phyloP scores from a whole-genome alignment of 2,113 vertebrate genomes.

The Ochotona curzoniae region DNA sequence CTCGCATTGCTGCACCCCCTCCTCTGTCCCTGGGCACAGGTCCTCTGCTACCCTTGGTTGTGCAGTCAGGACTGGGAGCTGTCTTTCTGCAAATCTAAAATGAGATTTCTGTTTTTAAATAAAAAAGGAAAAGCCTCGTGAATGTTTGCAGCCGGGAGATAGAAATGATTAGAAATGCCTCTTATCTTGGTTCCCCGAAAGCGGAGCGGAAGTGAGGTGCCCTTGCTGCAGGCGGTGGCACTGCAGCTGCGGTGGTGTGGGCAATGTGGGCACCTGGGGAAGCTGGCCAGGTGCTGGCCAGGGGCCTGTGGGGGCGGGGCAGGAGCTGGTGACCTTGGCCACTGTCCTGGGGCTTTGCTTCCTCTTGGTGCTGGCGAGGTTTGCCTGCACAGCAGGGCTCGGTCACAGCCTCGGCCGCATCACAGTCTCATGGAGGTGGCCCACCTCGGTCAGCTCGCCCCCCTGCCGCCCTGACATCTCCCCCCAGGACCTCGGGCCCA shows the following conservation, averaged over 20 bases:
- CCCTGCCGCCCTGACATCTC: too few relatives aligned
- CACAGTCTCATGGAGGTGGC: too few relatives aligned
- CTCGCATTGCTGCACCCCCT: not conserved
- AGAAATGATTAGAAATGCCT: slow-evolving; percentile 60
- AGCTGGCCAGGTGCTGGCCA: not conserved
- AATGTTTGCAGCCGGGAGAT: slow-evolving; percentile 70
- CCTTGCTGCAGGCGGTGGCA: not conserved
- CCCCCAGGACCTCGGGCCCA: too few relatives aligned
- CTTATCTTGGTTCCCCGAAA: slow-evolving; percentile 62
- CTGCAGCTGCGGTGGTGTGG: not conserved
- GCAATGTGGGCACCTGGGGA: fast-evolving
- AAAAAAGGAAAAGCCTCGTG: slow-evolving; percentile 33
- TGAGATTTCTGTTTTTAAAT: slow-evolving; percentile 71
- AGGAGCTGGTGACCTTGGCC: not conserved
- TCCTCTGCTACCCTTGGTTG: not conserved
- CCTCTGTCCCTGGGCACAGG: fast-evolving
- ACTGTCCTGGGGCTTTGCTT: not conserved
- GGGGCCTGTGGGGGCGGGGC: not conserved
- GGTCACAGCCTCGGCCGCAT: too few relatives aligned
- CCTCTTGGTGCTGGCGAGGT: fast-evolving
- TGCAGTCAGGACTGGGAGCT: not conserved
- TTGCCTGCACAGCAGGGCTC: not conserved
- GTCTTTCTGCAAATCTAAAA: slow-evolving; percentile 72
- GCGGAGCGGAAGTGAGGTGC: not conserved
- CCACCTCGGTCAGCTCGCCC: too few relatives aligned